Evolutionary conservation across 2,113 vertebrate genomes (phyloP), one percentile per base, ranked within the genome.

Genomic region (Hepsetus odoe): DNA sequence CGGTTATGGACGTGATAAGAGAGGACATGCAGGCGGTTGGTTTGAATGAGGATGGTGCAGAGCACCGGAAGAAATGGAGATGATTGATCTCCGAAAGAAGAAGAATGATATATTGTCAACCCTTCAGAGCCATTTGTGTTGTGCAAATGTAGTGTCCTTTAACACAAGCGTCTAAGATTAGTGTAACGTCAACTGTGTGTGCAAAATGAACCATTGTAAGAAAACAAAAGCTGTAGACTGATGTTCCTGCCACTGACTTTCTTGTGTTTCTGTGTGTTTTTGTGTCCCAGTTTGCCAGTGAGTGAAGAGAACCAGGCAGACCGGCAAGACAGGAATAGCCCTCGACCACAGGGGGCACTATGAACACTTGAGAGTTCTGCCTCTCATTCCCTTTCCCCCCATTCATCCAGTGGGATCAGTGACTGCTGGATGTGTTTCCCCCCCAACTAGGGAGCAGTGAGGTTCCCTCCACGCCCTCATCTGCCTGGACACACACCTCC

Each of bases 381-480:
- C 51, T 73, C 80, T 77, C 55, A 53, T 44, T 55, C 75, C 26
- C 49, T 14, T 32, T 53, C 38, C 33, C 62, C 66, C 78, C 74
- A 76, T 28, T 42, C 53, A 72, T 71, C 66, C 72, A 75, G 61
- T 70, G 16, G 56, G 65, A 59, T 64, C 76, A 66, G 76, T 51
- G 40, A 70, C 28, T 28, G 75, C 66, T 86, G 76, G 86, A 91
- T 86, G 88, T n/a, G 85, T 89, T 88, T 77, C 70, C 76, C 44
- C 53, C 62, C 44, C 44, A 18, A 61, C 46, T 66, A 30, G 87
- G 89, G 87, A 83, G 85, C 85, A 35, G 80, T 88, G 88, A 90
- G 82, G 83, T 76, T 66, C 77, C 76, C 73, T 28, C 67, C 24
- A 44, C 83, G 82, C 73, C 76, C 82, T 82, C 65, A 61, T 73